These are phyloP conservation scores for Branchellion lobata DNA, from an alignment of 2,888 invertebrate species.

Conservation along the genomic window DNA sequence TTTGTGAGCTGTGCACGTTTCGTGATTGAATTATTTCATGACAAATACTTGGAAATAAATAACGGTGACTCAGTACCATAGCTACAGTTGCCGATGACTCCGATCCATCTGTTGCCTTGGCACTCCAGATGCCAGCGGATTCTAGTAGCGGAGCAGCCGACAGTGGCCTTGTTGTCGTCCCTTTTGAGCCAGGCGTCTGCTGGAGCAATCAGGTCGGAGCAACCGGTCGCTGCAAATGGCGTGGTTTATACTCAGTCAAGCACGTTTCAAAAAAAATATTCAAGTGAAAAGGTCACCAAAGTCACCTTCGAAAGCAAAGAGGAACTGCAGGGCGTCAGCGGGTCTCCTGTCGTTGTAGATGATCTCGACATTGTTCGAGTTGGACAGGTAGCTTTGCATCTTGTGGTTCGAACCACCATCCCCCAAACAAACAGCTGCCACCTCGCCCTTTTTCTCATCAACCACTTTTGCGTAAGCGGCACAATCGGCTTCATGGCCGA, in stretches of 20 bases:
- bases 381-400: neutral
- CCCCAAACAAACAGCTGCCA: neutral
- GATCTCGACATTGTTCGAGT: conserved; percentile 1
- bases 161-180: conserved; percentile 12
- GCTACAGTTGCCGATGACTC: conserved; percentile 10
- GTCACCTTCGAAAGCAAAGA: conserved; percentile 14
- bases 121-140: conserved; percentile 36
- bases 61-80: too few species aligned
- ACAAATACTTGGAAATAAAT: too few species aligned
- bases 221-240: neutral
- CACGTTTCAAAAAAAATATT: too few species aligned
- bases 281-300: too few species aligned
- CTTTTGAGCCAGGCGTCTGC: conserved; percentile 33
- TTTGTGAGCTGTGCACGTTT: neutral
- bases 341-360: neutral
- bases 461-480: neutral
- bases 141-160: conserved; percentile 33
- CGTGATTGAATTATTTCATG: neutral
- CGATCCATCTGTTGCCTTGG: conserved; percentile 9
- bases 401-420: too few species aligned
- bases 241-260: neutral
- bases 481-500: neutral
- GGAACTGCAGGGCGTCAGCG: neutral
- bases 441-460: neutral
- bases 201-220: conserved; percentile 29